Percentiles rank a stretch among this genome's conserved stretches.
These are phyloP conservation scores for Vulpes ferrilata DNA, from an alignment of 2,113 vertebrate genomes.

Conservation along the genomic window DNA sequence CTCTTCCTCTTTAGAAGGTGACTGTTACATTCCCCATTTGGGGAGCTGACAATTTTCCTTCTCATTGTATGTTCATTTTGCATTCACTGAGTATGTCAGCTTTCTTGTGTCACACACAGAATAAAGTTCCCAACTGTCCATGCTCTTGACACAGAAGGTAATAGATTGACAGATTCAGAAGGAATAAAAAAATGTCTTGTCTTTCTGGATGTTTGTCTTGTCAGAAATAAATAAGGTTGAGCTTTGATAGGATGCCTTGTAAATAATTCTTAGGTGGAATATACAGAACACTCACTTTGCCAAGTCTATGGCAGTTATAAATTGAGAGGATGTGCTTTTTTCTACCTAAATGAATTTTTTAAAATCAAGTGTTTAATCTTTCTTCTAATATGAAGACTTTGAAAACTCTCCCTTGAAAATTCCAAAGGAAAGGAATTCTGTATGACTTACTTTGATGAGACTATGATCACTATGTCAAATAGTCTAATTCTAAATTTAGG, in stretches of 20 bases:
- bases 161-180: constrained; percentile 54
- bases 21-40: background rate
- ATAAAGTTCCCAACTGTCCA: constrained; percentile 21
- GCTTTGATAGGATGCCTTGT: background rate
- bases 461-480: constrained; percentile 4
- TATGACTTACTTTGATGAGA: constrained; percentile 53
- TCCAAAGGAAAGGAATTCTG: background rate
- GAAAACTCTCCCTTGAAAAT: constrained; percentile 22
- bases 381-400: background rate
- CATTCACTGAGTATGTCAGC: background rate
- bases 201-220: constrained; percentile 59
- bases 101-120: background rate
- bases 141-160: background rate
- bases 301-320: background rate
- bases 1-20: background rate
- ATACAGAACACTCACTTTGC: background rate
- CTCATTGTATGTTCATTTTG: background rate
- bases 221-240: constrained; percentile 66
- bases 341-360: background rate
- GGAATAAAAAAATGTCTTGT: constrained; percentile 56
- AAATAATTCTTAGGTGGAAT: constrained; percentile 54
- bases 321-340: background rate
- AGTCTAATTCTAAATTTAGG: constrained; percentile 11
- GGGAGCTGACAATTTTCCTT: background rate
- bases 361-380: constrained; percentile 32